Conservation (phyloP, 2,888 invertebrate species). For the Cryptops parisi region DNA sequence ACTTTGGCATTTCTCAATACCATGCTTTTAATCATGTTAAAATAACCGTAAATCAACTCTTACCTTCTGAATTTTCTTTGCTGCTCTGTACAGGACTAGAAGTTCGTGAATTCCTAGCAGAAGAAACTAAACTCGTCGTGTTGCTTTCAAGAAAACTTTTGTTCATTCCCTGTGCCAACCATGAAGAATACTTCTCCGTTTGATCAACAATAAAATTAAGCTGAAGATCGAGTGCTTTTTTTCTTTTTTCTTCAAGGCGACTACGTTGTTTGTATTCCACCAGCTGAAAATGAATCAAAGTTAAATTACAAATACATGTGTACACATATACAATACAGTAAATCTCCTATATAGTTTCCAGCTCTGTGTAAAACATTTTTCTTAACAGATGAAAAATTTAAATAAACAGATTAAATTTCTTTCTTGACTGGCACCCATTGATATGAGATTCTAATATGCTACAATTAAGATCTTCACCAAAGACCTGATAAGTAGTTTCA, state of each 20-base stretch:
- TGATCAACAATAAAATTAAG: conserved; percentile 95
- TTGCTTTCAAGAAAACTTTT: conserved; percentile 34
- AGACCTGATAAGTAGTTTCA: too few species aligned
- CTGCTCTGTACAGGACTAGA: conserved; percentile 11
- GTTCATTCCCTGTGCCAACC: conserved; percentile 73
- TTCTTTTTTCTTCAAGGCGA: conserved; percentile 82
- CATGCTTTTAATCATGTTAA: too few species aligned
- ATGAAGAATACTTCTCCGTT: conserved; percentile 90
- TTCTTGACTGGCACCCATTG: neutral
- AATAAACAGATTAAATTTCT: too few species aligned
- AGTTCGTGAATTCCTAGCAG: conserved; percentile 12
- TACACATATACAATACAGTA: too few species aligned
- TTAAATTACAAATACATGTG: neutral
- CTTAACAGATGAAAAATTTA: neutral
- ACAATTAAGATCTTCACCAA: too few species aligned
- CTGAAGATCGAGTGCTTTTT: conserved; percentile 89
- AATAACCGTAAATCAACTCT: too few species aligned
- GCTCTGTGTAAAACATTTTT: too few species aligned
- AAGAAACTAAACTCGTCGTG: conserved; percentile 15
- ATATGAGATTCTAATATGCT: too few species aligned
- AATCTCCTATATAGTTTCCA: too few species aligned
- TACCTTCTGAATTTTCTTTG: conserved; percentile 35
- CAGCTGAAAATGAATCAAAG: conserved; percentile 38
- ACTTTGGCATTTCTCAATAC: too few species aligned
- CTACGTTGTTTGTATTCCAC: conserved; percentile 89